These are phyloP conservation scores for Scophthalmus maximus DNA, from an alignment of 2,113 vertebrate genomes.

Conservation along the genomic window DNA sequence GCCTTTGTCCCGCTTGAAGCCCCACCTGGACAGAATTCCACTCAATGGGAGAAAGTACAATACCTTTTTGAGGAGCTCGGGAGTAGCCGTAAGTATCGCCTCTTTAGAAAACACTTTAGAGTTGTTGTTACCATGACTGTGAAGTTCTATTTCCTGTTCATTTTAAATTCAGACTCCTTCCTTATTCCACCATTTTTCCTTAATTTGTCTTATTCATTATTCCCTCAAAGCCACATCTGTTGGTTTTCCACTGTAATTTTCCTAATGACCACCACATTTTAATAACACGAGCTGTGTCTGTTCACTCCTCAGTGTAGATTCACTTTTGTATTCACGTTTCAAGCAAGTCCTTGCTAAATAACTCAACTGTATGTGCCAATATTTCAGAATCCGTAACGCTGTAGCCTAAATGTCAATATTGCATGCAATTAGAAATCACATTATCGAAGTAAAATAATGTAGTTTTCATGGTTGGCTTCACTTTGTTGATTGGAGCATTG, in stretches of 20 bases:
- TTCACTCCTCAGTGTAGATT: too few relatives aligned
- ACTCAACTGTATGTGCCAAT: too few relatives aligned
- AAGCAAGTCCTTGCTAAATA: too few relatives aligned
- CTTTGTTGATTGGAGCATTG: conserved; percentile 44
- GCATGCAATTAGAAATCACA: not conserved
- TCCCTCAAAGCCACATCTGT: not conserved
- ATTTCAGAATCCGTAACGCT: too few relatives aligned
- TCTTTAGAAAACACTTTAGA: not conserved
- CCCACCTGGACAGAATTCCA: conserved; percentile 89
- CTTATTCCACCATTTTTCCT: not conserved
- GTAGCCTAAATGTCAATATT: not conserved
- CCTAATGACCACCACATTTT: too few relatives aligned
- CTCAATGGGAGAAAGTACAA: conserved; percentile 96
- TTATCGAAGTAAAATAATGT: too few relatives aligned
- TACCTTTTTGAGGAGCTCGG: conserved; percentile 95
- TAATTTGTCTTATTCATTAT: not conserved
- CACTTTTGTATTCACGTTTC: not conserved
- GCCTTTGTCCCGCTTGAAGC: conserved; percentile 92
- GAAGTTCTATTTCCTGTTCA: not conserved
- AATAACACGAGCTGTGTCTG: too few relatives aligned
- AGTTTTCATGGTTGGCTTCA: conserved; percentile 9
- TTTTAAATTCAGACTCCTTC: not conserved
- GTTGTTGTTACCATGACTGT: not conserved
- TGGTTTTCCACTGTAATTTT: too few relatives aligned
- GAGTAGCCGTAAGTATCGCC: conserved; percentile 90